Percentiles rank a stretch among this genome's conserved stretches.
These are phyloP conservation scores for Eleutherodactylus coqui DNA, from an alignment of 2,797 vertebrate genomes.

Conservation along the genomic window DNA sequence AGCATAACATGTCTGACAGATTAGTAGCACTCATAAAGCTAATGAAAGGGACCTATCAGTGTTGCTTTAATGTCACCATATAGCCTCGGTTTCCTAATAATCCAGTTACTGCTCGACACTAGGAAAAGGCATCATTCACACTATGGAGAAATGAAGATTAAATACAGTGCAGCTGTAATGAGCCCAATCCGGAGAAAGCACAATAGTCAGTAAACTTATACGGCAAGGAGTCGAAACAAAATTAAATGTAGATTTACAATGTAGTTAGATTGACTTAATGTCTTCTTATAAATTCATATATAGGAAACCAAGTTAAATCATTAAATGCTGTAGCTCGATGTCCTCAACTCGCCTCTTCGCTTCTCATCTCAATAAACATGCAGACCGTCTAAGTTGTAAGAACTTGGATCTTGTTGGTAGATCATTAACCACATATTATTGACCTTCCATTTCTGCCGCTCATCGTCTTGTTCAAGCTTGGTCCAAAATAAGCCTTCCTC, in stretches of 20 bases:
- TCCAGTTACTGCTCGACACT: background rate
- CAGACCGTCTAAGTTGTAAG: background rate
- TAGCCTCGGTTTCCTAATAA: conserved; percentile 22
- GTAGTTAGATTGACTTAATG: background rate
- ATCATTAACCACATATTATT: background rate
- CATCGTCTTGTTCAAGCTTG: background rate
- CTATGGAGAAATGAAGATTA: background rate
- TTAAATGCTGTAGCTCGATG: background rate
- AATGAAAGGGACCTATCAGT: conserved; percentile 50
- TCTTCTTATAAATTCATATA: background rate
- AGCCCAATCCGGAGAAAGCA: background rate
- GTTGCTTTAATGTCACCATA: conserved; percentile 32
- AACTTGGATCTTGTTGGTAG: background rate
- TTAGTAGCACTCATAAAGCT: conserved; percentile 50
- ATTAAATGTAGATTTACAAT: conserved; percentile 9
- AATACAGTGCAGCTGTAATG: background rate
- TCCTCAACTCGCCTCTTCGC: background rate
- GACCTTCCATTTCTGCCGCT: background rate
- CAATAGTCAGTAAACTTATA: background rate
- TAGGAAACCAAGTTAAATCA: background rate
- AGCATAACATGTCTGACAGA: conserved; percentile 48
- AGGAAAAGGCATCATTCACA: conserved; percentile 25
- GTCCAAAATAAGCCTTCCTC: background rate
- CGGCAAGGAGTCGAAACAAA: background rate
- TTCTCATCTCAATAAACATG: background rate